A percentile compares a stretch with the other conserved stretches of the same genome.
Conservation (phyloP, 2,113 vertebrate species). For the Apaloderma vittatum region DNA sequence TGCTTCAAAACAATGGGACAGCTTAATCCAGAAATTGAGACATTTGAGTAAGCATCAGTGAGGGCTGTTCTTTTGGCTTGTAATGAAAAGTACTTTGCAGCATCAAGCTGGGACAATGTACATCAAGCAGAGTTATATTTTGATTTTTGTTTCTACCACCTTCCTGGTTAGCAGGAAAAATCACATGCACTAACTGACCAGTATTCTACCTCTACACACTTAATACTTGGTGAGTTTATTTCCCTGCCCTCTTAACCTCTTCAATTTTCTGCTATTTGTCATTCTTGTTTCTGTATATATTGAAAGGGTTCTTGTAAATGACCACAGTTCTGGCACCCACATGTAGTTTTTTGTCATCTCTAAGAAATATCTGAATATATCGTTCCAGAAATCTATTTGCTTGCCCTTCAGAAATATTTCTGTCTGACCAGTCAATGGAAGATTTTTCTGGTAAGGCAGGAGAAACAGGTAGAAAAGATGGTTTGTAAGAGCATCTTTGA, state of each 20-base stretch:
- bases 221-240: neutral
- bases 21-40: slow-evolving; percentile 75
- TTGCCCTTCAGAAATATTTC: slow-evolving; percentile 15
- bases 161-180: neutral
- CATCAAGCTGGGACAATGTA: neutral
- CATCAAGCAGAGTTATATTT: neutral
- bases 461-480: neutral
- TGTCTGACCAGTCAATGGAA: neutral
- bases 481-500: neutral
- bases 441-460: neutral
- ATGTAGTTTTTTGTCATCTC: neutral
- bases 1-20: slow-evolving; percentile 74
- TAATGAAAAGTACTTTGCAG: slow-evolving; percentile 44
- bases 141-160: neutral
- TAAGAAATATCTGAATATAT: neutral
- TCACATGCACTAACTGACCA: neutral
- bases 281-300: neutral
- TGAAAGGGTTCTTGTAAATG: neutral
- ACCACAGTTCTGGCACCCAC: neutral
- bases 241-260: neutral
- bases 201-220: neutral
- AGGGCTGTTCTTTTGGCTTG: slow-evolving; percentile 56
- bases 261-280: neutral
- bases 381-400: neutral
- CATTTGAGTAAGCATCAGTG: slow-evolving; percentile 4